Conservation (phyloP, 2,113 vertebrate species). For the Nothoprocta pentlandii region DNA sequence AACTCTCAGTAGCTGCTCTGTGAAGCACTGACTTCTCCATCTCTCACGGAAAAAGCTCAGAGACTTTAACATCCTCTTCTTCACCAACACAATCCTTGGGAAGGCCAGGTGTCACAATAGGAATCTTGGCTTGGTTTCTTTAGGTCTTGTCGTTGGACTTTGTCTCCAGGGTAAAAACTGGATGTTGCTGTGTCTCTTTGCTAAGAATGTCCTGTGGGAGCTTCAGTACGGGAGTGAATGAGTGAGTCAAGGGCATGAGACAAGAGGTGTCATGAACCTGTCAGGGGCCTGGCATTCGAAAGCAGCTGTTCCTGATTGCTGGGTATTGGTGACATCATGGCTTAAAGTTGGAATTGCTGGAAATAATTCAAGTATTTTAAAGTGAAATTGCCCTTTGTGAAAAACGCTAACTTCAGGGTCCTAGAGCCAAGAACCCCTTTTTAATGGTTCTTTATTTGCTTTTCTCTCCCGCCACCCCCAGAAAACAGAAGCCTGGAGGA, state of each 20-base stretch:
- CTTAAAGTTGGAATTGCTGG: conserved; percentile 39
- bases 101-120: neutral
- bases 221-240: conserved; percentile 1
- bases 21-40: neutral
- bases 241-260: neutral
- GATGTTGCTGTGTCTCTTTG: neutral
- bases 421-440: conserved; percentile 1
- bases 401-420: neutral
- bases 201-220: conserved; percentile 9
- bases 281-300: neutral
- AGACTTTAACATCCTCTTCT: neutral
- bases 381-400: neutral
- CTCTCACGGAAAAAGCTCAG: neutral
- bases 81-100: neutral
- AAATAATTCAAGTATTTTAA: conserved; percentile 36
- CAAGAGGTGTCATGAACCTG: conserved; percentile 11
- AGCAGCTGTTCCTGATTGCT: conserved; percentile 37
- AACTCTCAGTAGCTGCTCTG: neutral
- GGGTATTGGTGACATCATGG: conserved; percentile 16
- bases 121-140: neutral
- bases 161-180: neutral
- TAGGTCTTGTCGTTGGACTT: neutral
- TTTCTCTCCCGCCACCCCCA: neutral
- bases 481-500: neutral
- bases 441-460: too few species aligned